Evolutionary conservation across 2,113 vertebrate species (phyloP), one percentile per base, ranked within the genome.

Genomic region (Hippoglossus stenolepis): DNA sequence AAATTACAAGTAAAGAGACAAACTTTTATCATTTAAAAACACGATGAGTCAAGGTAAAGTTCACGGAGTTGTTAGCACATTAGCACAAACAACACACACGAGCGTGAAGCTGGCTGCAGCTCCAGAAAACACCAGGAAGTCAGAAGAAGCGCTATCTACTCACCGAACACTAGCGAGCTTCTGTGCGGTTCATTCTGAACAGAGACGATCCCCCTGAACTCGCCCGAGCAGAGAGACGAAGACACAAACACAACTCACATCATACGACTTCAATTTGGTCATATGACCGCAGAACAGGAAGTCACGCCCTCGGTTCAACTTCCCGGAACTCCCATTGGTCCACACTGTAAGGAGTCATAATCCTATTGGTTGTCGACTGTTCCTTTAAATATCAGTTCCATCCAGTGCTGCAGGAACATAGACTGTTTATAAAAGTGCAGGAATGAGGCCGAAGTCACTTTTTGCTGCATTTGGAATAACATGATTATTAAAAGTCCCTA

Each of bases 221-320:
- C 6, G 6, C 1, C 31, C 31, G 31, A 31, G 31, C 31, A 31
- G 31, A 31, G 31, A 31, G 31, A 31, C 6, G 31, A 31, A 31
- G 6, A 31, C 31, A 23, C 38, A 64, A 43, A 12, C 6, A 40
- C 53, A 13, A 53, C 10, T 23, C 68, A 5, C 28, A 54, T 85
- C 92, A 91, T 2, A 17, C 81, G 82, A 86, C 79, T 87, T 68
- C 23, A 49, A 89, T 91, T 86, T 79, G 66, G 54, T 92, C 93
- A 93, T 40, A 20, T 92, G 92, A 90, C 43, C 14, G 0, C 2
- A 14, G 64, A 67, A 88, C 58, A 58, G 88, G 90, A 92, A 91
- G 77, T 91, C 7, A 70, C 83, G 86, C 90, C 90, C 84, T 60
- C 9, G 4, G 45, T n/a, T 5, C 6, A 5, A 28, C 18, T 5